phyloP scores from a whole-genome alignment of 2,888 invertebrate species.

The Ganaspis brasiliensis region DNA sequence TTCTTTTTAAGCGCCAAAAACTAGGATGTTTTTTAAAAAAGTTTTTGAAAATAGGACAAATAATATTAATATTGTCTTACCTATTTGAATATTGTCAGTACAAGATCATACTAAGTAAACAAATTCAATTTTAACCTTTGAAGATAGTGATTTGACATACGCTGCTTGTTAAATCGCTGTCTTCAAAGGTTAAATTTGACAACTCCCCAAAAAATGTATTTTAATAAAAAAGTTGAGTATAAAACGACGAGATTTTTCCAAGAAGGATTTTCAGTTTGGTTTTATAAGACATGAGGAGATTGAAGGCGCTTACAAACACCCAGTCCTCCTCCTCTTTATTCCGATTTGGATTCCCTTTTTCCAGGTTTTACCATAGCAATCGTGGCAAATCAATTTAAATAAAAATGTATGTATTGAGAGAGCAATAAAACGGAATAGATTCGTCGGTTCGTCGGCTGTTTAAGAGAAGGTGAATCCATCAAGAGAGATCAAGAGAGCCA shows the following conservation, averaged over 20 bases:
- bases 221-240: neutral
- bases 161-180: no score
- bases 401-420: slow-evolving; percentile 77
- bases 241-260: neutral
- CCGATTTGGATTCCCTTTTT: slow-evolving; percentile 47
- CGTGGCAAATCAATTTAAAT: slow-evolving; percentile 76
- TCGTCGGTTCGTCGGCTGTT: slow-evolving; percentile 54
- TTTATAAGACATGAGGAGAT: slow-evolving; percentile 18
- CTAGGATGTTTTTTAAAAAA: no score
- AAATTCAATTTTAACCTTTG: no score
- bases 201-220: no score
- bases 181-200: no score
- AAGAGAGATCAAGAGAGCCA: slow-evolving; percentile 61
- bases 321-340: slow-evolving; percentile 35
- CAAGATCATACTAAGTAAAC: no score
- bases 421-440: slow-evolving; percentile 77
- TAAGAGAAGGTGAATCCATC: slow-evolving; percentile 62
- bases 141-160: no score
- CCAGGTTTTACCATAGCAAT: slow-evolving; percentile 72
- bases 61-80: no score
- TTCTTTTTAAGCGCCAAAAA: no score
- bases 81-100: no score
- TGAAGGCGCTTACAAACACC: neutral
- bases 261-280: slow-evolving; percentile 26
- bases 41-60: no score